A percentile compares a stretch with the other conserved stretches of the same genome.
Conservation (phyloP, 53 echinoderm and acorn worm species). For the Holothuria leucospilota region DNA sequence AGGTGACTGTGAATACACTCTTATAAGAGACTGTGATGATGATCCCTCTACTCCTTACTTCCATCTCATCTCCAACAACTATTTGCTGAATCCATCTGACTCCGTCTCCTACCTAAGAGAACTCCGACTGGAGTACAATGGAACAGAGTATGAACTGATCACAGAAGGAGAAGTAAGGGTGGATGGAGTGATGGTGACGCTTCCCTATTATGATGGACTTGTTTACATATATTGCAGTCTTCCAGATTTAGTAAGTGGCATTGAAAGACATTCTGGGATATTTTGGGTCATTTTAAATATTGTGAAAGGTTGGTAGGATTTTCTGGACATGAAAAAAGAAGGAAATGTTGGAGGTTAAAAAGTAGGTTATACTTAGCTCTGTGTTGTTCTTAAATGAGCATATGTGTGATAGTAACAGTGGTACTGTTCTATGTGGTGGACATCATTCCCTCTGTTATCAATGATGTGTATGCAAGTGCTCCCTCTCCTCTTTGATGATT, state of each 20-base stretch:
- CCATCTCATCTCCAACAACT: slow-evolving; percentile 62
- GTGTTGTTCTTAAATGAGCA: too few species aligned
- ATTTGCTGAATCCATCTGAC: slow-evolving; percentile 58
- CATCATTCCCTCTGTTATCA: too few species aligned
- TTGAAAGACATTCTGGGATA: too few species aligned
- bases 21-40: slow-evolving; percentile 67
- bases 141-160: slow-evolving; percentile 50
- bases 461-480: too few species aligned
- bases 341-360: too few species aligned
- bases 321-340: too few species aligned
- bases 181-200: slow-evolving; percentile 56
- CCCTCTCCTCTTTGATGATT: too few species aligned
- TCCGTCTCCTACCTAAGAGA: slow-evolving; percentile 60
- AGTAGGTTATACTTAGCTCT: too few species aligned
- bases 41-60: slow-evolving; percentile 26
- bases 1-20: slow-evolving; percentile 78
- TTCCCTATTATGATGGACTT: slow-evolving; percentile 48
- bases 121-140: slow-evolving; percentile 61
- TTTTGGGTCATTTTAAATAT: too few species aligned
- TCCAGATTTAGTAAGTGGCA: slow-evolving; percentile 50
- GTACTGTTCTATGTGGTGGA: too few species aligned
- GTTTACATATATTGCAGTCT: slow-evolving; percentile 56
- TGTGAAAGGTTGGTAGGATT: too few species aligned
- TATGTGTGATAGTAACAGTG: too few species aligned
- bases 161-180: slow-evolving; percentile 50